Conservation (phyloP, 2,113 vertebrate genomes). For the Chionis minor region DNA sequence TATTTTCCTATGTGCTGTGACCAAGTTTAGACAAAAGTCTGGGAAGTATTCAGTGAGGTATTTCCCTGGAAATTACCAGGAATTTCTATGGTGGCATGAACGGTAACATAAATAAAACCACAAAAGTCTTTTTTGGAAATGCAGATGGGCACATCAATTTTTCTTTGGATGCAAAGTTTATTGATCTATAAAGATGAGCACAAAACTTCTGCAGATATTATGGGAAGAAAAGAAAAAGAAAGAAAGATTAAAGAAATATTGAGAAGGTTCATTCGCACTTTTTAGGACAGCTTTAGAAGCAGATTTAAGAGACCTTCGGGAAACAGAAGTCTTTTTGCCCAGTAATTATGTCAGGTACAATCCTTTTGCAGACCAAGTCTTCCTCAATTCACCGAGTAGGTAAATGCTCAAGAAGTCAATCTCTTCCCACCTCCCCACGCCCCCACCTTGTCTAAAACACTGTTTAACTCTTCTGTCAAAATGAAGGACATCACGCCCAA, state of each 20-base stretch:
- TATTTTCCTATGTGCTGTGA: not conserved
- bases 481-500: not conserved
- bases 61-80: not conserved
- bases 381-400: not conserved
- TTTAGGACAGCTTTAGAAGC: not conserved
- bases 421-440: not conserved
- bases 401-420: not conserved
- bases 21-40: not conserved
- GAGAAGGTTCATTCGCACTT: not conserved
- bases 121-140: not conserved
- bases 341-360: not conserved
- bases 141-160: not conserved
- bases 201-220: not conserved
- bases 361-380: accelerated
- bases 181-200: not conserved
- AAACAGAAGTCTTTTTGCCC: not conserved
- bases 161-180: not conserved
- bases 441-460: not conserved
- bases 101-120: not conserved
- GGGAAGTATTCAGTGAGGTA: not conserved
- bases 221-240: not conserved
- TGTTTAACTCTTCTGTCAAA: not conserved
- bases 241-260: not conserved
- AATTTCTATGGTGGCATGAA: not conserved
- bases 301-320: not conserved